A percentile compares a stretch with the other conserved stretches of the same genome.
Conservation (phyloP, 2,888 invertebrate species). For the Lasioglossum zephyrum region DNA sequence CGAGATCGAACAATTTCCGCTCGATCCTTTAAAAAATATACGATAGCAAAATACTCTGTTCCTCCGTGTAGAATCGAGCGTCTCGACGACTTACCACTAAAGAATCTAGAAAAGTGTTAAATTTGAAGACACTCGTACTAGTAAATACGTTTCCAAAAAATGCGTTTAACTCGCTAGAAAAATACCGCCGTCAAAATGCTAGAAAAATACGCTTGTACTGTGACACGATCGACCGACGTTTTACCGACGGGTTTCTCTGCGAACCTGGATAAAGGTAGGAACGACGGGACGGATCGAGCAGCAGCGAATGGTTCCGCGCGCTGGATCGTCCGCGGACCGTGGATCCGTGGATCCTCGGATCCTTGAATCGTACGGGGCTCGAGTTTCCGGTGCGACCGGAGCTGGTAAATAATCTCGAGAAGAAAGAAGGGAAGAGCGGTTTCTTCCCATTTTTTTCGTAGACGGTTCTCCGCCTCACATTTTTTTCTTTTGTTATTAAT, state of each 20-base stretch:
- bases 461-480: constrained; percentile 54
- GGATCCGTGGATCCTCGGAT: constrained; percentile 52
- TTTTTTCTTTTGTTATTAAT: constrained; percentile 40
- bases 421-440: constrained; percentile 66
- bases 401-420: constrained; percentile 83
- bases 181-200: not conserved
- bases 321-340: constrained; percentile 61
- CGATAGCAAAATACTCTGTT: not conserved
- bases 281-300: constrained; percentile 65
- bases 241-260: constrained; percentile 6
- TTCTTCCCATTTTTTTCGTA: constrained; percentile 67
- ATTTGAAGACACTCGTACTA: not conserved
- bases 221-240: not conserved
- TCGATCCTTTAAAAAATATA: not conserved
- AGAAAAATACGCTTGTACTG: not conserved
- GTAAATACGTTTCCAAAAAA: not conserved
- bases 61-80: not conserved
- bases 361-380: constrained; percentile 47
- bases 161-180: not conserved
- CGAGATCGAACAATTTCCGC: not conserved
- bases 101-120: not conserved
- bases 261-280: constrained; percentile 27
- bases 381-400: constrained; percentile 71
- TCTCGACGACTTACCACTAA: not conserved
- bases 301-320: constrained; percentile 81